A percentile compares a stretch with the other conserved stretches of the same genome.
These are phyloP conservation scores for Bovichtus diacanthus DNA, from an alignment of 2,797 vertebrate genomes.

Conservation along the genomic window DNA sequence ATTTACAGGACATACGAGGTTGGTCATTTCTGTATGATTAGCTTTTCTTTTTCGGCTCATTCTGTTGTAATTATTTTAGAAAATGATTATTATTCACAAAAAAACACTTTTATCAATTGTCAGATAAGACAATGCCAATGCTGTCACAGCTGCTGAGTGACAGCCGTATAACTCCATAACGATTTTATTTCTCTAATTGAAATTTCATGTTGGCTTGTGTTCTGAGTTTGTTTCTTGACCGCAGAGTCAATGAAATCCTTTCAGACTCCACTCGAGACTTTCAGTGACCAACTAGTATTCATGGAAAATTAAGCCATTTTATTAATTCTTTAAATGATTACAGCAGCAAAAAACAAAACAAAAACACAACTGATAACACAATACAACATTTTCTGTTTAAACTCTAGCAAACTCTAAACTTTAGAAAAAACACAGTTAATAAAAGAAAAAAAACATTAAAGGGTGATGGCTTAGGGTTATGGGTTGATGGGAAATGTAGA, in stretches of 20 bases:
- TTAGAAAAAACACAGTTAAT: background rate
- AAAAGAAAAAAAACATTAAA: background rate
- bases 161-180: constrained; percentile 23
- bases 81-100: constrained; percentile 27
- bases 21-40: constrained; percentile 19
- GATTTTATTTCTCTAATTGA: constrained; percentile 50
- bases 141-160: constrained; percentile 43
- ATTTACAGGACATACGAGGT: background rate
- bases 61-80: constrained; percentile 39
- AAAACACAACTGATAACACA: background rate
- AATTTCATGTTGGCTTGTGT: constrained; percentile 26
- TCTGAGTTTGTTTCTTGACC: constrained; percentile 33
- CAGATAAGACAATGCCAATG: constrained; percentile 24
- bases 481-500: constrained; percentile 6
- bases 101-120: constrained; percentile 11
- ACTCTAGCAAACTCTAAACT: background rate
- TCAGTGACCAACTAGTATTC: background rate
- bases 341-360: background rate
- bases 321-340: constrained; percentile 6
- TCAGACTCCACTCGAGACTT: constrained; percentile 21
- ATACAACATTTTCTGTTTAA: background rate
- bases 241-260: constrained; percentile 28
- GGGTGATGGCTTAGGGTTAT: too few species aligned
- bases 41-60: constrained; percentile 27
- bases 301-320: constrained; percentile 11